Percentiles rank a stretch among this genome's conserved stretches.
These are phyloP conservation scores for Atractosteus spatula DNA, from an alignment of 2,113 vertebrate species.

Conservation along the genomic window DNA sequence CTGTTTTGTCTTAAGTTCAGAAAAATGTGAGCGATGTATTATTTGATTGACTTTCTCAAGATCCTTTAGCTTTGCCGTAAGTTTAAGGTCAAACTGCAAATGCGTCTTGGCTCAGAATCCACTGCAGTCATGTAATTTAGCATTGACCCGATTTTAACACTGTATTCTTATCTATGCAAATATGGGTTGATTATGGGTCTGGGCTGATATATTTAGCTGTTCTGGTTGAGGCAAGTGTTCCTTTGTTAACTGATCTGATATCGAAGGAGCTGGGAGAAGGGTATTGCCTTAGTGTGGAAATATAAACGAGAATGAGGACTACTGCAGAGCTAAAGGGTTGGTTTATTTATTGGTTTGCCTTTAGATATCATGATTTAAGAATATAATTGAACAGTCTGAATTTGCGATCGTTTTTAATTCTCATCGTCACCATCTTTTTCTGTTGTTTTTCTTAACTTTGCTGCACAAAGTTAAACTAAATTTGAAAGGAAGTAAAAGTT, in stretches of 20 bases:
- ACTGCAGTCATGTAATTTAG: not conserved
- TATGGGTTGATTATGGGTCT: conserved; percentile 27
- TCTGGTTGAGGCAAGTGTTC: not conserved
- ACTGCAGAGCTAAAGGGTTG: conserved; percentile 47
- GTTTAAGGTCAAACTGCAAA: conserved; percentile 1
- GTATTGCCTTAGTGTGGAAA: not conserved
- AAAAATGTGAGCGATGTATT: too few relatives aligned
- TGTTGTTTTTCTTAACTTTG: too few relatives aligned
- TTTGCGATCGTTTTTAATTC: too few relatives aligned
- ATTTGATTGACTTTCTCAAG: not conserved
- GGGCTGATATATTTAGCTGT: conserved; percentile 17
- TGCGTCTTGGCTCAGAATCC: too few relatives aligned
- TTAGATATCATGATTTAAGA: too few relatives aligned
- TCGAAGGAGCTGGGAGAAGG: conserved; percentile 17
- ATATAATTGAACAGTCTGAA: too few relatives aligned
- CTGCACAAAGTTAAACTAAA: too few relatives aligned
- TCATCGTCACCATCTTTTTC: too few relatives aligned
- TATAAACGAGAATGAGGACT: conserved; percentile 31
- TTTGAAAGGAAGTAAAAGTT: too few relatives aligned
- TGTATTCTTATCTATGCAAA: conserved; percentile 32
- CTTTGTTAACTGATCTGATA: conserved; percentile 12
- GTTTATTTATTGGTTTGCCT: conserved; percentile 5
- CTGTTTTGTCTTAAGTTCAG: not conserved
- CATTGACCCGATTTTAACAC: conserved; percentile 39
- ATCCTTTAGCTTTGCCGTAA: not conserved